These are phyloP conservation scores for Metopolophium dirhodum DNA, from an alignment of 1,140 invertebrate genomes.

Conservation along the genomic window DNA sequence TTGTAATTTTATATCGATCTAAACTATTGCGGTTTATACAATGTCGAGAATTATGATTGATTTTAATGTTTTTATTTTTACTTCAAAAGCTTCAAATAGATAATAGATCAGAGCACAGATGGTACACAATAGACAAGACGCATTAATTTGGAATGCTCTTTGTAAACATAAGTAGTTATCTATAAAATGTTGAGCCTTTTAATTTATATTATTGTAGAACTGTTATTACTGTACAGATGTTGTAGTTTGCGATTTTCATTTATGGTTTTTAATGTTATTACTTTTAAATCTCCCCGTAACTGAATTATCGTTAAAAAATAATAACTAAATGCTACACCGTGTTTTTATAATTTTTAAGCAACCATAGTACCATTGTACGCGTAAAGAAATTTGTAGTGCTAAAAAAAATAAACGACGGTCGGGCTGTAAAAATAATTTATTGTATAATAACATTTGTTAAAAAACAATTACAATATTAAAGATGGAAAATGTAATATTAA, in stretches of 20 bases:
- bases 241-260: not conserved
- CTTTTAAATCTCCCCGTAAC: not conserved
- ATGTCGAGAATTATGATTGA: not conserved
- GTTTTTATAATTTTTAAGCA: not conserved
- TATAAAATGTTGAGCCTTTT: not conserved
- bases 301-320: not conserved
- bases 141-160: not conserved
- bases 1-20: not conserved
- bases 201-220: not conserved
- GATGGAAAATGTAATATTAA: constrained; percentile 9
- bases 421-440: not conserved
- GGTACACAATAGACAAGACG: not conserved
- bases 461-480: not conserved
- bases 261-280: not conserved
- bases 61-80: not conserved
- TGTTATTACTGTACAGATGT: not conserved
- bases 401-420: not conserved
- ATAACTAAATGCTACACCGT: not conserved
- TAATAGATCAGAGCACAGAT: not conserved
- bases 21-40: not conserved
- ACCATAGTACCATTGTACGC: not conserved
- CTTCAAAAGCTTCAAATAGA: not conserved
- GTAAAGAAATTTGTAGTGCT: not conserved
- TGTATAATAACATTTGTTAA: not conserved
- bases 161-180: not conserved